These are phyloP conservation scores for Helarctos malayanus DNA, from an alignment of 2,797 vertebrate genomes.

Conservation along the genomic window DNA sequence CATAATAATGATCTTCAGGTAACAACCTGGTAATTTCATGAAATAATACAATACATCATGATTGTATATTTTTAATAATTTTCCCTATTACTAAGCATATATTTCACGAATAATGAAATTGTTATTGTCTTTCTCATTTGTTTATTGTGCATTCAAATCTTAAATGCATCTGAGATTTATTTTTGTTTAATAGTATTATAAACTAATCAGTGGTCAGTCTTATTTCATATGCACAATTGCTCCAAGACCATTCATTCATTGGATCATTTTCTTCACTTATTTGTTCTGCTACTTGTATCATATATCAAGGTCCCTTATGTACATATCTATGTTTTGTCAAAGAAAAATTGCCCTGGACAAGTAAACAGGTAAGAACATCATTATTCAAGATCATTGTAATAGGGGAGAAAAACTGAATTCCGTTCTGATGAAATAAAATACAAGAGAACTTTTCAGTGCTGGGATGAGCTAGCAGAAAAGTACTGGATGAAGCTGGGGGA, in stretches of 20 bases:
- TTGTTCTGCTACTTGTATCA: background rate
- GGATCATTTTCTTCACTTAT: background rate
- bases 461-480: background rate
- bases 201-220: background rate
- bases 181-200: background rate
- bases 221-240: background rate
- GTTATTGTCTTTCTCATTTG: background rate
- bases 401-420: background rate
- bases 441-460: background rate
- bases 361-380: background rate
- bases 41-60: background rate
- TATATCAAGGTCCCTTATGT: background rate
- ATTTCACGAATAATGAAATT: background rate
- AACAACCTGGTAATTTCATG: background rate
- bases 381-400: background rate
- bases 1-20: background rate
- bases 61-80: background rate
- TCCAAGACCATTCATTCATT: background rate
- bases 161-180: background rate
- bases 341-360: background rate
- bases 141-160: background rate
- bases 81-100: background rate
- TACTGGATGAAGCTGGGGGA: background rate
- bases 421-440: background rate
- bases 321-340: background rate